Evolutionary conservation across 2,113 vertebrate species (phyloP).

Genomic region (Physeter macrocephalus): DNA sequence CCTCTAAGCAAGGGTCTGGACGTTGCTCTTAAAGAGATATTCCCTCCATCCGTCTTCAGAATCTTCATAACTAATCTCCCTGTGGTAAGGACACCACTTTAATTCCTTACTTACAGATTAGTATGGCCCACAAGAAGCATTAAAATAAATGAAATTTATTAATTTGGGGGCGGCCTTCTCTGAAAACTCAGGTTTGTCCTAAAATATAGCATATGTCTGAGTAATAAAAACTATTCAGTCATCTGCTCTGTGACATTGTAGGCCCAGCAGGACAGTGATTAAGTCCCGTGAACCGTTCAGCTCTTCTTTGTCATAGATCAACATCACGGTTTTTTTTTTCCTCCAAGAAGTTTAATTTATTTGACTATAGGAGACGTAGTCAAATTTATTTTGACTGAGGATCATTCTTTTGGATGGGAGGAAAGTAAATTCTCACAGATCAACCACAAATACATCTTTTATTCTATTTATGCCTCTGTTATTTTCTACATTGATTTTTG

Average conservation of each 20-base stretch:
- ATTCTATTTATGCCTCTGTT: background rate
- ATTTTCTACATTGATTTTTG: background rate
- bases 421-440: background rate
- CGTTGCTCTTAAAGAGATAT: background rate
- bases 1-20: background rate
- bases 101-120: background rate
- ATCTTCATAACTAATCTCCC: background rate
- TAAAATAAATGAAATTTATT: background rate
- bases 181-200: background rate
- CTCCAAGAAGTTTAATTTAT: background rate
- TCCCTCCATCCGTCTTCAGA: background rate
- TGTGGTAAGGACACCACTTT: background rate
- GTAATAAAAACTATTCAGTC: background rate
- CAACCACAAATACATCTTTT: background rate
- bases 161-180: background rate
- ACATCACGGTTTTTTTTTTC: background rate
- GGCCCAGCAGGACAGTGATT: background rate
- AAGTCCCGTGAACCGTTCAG: background rate
- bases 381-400: background rate
- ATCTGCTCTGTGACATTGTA: background rate
- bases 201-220: background rate
- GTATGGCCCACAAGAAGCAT: background rate
- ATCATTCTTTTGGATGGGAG: background rate
- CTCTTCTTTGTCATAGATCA: background rate
- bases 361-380: background rate